A percentile compares a stretch with the other conserved stretches of the same genome.
phyloP scores from a whole-genome alignment of 23 tunicate genomes.

The Clavelina lepadiformis region DNA sequence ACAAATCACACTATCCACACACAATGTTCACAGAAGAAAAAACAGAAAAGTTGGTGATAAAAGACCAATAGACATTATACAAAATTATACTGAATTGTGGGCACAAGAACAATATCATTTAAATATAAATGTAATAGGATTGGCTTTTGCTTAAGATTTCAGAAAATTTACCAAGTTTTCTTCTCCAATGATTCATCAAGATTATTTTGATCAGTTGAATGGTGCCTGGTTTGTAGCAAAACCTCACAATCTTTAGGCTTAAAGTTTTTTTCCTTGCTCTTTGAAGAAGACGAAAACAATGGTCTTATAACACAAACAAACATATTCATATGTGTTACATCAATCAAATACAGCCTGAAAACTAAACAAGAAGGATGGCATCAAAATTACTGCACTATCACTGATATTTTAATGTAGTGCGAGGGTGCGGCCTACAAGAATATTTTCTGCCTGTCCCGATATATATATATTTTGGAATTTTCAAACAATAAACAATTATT shows the following conservation, averaged over 20 bases:
- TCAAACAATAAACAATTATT: too few species aligned
- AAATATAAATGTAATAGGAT: neutral
- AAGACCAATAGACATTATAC: too few species aligned
- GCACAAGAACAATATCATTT: neutral
- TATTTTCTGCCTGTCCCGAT: too few species aligned
- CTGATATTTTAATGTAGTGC: too few species aligned
- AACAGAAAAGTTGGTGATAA: neutral
- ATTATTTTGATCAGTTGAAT: neutral
- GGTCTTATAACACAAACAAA: constrained; percentile 6
- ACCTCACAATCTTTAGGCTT: constrained; percentile 13
- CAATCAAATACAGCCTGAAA: too few species aligned
- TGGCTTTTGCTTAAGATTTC: neutral
- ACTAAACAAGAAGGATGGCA: too few species aligned
- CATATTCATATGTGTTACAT: too few species aligned
- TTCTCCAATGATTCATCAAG: too few species aligned
- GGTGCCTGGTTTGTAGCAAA: neutral
- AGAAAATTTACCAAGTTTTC: neutral
- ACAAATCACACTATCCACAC: too few species aligned
- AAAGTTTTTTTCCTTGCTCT: constrained; percentile 4
- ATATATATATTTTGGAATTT: too few species aligned
- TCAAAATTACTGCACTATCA: too few species aligned
- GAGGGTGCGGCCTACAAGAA: too few species aligned
- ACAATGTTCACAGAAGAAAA: neutral
- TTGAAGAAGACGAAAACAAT: neutral
- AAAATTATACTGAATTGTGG: neutral